phyloP scores from a whole-genome alignment of 2,797 vertebrate genomes.

The Chelidonichthys spinosus region DNA sequence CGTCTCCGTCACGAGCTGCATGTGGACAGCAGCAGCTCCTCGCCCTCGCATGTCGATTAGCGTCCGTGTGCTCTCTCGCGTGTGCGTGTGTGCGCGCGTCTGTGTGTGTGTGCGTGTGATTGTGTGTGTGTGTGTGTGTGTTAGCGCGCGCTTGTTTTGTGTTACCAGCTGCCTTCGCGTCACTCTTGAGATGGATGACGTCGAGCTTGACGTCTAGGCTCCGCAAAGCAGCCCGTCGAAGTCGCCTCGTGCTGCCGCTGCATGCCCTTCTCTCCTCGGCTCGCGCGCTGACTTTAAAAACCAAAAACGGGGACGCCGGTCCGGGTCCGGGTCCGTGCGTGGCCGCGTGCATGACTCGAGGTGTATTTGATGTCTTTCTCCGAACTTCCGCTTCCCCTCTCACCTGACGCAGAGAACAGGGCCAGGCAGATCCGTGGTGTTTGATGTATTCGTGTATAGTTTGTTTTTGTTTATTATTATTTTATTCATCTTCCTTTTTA shows the following conservation, averaged over 20 bases:
- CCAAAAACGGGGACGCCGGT: no score
- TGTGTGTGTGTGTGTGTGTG: slow-evolving; percentile 43
- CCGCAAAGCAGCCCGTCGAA: slow-evolving; percentile 27
- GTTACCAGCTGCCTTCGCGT: slow-evolving; percentile 64
- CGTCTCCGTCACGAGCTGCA: slow-evolving; percentile 49
- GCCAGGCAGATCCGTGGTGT: slow-evolving; percentile 50
- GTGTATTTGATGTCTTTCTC: slow-evolving; percentile 11
- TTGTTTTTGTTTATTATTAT: slow-evolving; percentile 16
- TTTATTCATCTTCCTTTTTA: slow-evolving; percentile 26
- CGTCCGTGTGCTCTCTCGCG: slow-evolving; percentile 43
- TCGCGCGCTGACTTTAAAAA: not conserved
- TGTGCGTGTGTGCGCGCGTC: slow-evolving; percentile 14
- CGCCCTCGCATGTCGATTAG: slow-evolving; percentile 28
- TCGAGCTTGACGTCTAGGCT: not conserved
- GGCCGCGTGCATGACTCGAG: slow-evolving; percentile 49
- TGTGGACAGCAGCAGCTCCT: slow-evolving; percentile 63
- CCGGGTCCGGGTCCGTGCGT: slow-evolving; percentile 26
- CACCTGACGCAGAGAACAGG: slow-evolving; percentile 38
- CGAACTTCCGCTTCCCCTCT: slow-evolving; percentile 39
- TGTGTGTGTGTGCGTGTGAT: slow-evolving; percentile 27
- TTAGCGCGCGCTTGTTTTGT: slow-evolving; percentile 42
- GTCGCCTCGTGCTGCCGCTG: slow-evolving; percentile 62
- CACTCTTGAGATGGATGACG: slow-evolving; percentile 19
- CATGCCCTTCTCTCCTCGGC: slow-evolving; percentile 58
- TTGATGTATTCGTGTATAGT: slow-evolving; percentile 44